These are phyloP conservation scores for Lynx canadensis DNA, from an alignment of 2,113 vertebrate genomes.

Conservation along the genomic window DNA sequence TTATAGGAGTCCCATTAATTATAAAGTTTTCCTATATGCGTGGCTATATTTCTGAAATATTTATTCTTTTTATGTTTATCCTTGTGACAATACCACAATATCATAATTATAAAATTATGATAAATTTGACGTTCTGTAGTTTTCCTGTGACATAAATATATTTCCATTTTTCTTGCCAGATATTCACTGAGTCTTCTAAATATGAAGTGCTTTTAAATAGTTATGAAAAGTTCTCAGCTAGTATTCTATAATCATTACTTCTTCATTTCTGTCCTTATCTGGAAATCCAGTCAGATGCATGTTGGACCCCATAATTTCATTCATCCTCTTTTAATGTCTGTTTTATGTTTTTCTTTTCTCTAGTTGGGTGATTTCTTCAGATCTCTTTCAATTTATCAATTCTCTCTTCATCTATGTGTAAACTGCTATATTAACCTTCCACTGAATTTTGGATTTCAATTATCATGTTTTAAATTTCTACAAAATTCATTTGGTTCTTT, in stretches of 20 bases:
- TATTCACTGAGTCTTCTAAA: background rate
- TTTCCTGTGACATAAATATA: background rate
- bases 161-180: background rate
- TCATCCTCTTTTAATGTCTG: background rate
- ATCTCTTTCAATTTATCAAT: background rate
- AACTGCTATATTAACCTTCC: background rate
- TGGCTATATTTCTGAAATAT: background rate
- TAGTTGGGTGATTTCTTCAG: background rate
- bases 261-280: background rate
- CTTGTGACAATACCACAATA: background rate
- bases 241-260: background rate
- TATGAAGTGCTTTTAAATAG: background rate
- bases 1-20: background rate
- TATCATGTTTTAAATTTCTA: background rate
- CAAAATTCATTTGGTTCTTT: background rate
- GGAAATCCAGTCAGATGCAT: background rate
- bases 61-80: background rate
- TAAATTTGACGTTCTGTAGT: background rate
- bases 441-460: background rate
- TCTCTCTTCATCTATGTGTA: background rate
- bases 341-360: background rate
- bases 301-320: background rate
- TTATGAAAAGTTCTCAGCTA: background rate
- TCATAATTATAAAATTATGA: background rate
- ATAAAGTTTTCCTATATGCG: background rate